Conservation (phyloP, 2,113 vertebrate species). For the Uria lomvia region DNA sequence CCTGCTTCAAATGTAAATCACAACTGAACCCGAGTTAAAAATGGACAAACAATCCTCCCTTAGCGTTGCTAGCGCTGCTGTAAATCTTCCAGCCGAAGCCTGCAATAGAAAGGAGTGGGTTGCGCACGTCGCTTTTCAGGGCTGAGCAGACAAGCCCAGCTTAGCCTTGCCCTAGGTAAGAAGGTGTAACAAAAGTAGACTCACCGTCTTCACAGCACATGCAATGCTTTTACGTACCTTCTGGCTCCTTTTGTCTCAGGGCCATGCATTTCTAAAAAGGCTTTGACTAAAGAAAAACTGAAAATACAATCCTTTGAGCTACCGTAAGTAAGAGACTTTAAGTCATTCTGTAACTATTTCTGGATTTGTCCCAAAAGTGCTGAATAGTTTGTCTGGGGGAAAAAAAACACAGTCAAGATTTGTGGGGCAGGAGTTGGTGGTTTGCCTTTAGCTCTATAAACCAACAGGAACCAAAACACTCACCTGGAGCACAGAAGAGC, state of each 20-base stretch:
- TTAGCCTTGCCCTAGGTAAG: background rate
- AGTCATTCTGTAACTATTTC: background rate
- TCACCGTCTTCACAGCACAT: background rate
- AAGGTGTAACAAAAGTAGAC: background rate
- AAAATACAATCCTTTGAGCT: background rate
- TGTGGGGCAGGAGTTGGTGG: background rate
- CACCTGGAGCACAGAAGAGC: background rate
- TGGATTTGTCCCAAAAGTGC: background rate
- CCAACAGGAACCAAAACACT: background rate
- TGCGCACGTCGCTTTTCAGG: background rate
- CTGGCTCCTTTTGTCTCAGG: background rate
- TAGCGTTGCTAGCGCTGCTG: background rate
- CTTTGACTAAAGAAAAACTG: background rate
- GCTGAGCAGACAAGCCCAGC: background rate
- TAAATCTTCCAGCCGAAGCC: background rate
- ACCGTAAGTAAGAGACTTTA: background rate
- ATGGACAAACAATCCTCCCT: background rate
- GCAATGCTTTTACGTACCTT: background rate
- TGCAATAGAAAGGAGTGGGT: background rate
- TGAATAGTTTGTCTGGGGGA: background rate
- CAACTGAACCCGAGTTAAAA: background rate
- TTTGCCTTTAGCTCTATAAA: background rate
- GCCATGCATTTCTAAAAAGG: background rate
- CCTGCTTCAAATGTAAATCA: background rate
- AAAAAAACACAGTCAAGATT: background rate